A percentile compares a stretch with the other conserved stretches of the same genome.
phyloP scores from a whole-genome alignment of 2,113 vertebrate species.

The Sylvilagus bachmani region DNA sequence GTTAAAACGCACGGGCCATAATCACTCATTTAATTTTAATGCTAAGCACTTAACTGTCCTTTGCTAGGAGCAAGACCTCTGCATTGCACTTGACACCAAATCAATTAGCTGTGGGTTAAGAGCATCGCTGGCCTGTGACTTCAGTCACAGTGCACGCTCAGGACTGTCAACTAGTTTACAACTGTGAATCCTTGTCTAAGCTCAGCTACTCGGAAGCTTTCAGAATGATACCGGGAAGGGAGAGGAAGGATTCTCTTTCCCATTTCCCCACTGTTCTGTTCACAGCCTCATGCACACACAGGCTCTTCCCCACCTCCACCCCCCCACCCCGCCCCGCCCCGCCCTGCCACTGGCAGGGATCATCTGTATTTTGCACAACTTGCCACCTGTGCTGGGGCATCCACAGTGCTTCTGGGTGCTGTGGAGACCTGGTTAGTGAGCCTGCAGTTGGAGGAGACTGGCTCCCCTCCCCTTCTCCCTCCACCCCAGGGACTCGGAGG shows the following conservation, averaged over 20 bases:
- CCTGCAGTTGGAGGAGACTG: background rate
- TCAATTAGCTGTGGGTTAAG: background rate
- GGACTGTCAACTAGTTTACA: background rate
- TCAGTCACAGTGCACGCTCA: background rate
- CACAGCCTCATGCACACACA: background rate
- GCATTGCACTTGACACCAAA: rapidly evolving
- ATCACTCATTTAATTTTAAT: background rate
- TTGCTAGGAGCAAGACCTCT: background rate
- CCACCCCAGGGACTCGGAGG: too few species aligned
- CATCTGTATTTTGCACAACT: background rate
- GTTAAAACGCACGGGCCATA: too few species aligned
- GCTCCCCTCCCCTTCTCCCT: background rate
- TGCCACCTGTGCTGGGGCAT: too few species aligned
- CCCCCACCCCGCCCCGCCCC: too few species aligned
- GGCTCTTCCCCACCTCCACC: background rate
- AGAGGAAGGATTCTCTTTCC: background rate
- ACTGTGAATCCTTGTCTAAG: background rate
- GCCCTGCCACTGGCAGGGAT: background rate
- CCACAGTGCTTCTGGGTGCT: too few species aligned
- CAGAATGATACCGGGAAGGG: background rate
- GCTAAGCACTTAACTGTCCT: background rate
- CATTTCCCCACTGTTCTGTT: rapidly evolving
- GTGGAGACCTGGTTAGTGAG: background rate
- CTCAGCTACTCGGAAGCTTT: background rate
- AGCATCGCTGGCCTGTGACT: background rate